phyloP scores from a whole-genome alignment of 2,888 invertebrate genomes.

The Cloeon dipterum region DNA sequence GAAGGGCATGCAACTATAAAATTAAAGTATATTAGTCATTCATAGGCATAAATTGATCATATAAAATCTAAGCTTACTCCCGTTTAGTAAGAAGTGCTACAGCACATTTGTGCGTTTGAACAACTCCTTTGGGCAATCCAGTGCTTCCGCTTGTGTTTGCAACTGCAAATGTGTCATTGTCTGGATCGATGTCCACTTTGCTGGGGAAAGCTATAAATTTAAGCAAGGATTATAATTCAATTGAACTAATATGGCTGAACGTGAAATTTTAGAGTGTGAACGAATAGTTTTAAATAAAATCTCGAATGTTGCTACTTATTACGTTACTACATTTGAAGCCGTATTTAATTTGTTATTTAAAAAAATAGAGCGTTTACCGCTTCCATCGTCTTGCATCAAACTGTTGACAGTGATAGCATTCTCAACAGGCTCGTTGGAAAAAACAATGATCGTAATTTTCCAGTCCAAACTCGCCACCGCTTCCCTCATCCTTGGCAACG shows the following conservation, averaged over 20 bases:
- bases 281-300: no score
- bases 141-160: slow-evolving; percentile 4
- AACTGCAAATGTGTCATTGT: neutral
- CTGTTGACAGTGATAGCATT: no score
- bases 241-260: neutral
- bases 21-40: no score
- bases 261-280: no score
- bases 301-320: neutral
- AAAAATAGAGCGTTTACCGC: neutral
- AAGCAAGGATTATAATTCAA: neutral
- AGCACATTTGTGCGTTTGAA: slow-evolving; percentile 3
- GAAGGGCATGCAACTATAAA: no score
- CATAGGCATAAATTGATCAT: no score
- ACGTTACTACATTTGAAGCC: no score
- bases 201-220: neutral
- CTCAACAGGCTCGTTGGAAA: no score
- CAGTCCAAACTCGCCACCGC: slow-evolving; percentile 1
- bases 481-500: slow-evolving; percentile 1
- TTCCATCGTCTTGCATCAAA: neutral
- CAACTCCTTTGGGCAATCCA: slow-evolving; percentile 2
- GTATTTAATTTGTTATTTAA: no score
- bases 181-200: neutral
- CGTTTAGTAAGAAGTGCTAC: no score
- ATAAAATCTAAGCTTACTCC: no score
- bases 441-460: slow-evolving; percentile 2